These are phyloP conservation scores for Drosophila dives DNA, from an alignment of 2,888 invertebrate genomes.

Conservation along the genomic window DNA sequence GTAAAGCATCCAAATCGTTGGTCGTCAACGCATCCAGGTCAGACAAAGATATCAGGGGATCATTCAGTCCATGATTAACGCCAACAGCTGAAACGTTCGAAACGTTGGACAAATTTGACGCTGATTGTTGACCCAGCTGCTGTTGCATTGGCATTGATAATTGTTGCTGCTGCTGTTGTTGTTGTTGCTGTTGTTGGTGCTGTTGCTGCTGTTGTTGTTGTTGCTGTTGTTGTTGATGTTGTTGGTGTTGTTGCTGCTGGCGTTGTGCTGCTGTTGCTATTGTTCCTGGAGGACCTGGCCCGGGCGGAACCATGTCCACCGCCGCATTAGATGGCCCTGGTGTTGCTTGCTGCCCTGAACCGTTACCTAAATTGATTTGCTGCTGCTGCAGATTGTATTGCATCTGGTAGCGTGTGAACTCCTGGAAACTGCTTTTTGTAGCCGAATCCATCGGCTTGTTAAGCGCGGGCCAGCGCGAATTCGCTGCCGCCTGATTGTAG, in stretches of 20 bases:
- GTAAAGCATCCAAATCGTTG: constrained; percentile 88
- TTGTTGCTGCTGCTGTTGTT: constrained; percentile 16
- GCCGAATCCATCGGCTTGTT: constrained; percentile 87
- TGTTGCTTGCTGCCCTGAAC: constrained; percentile 79
- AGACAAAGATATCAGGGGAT: constrained; percentile 80
- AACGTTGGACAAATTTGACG: constrained; percentile 25
- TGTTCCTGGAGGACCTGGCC: constrained; percentile 42
- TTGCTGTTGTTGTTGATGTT: constrained; percentile 14
- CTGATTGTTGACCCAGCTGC: constrained; percentile 28
- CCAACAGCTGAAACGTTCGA: constrained; percentile 22
- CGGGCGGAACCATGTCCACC: constrained; percentile 29
- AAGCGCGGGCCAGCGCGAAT: constrained; percentile 84
- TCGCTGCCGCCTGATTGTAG: constrained; percentile 80
- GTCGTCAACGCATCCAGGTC: constrained; percentile 83
- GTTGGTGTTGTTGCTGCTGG: constrained; percentile 30
- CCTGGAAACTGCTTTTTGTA: constrained; percentile 88
- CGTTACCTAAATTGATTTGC: constrained; percentile 72
- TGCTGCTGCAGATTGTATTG: constrained; percentile 88
- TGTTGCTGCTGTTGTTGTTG: constrained; percentile 24
- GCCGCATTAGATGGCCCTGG: constrained; percentile 32
- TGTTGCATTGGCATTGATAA: constrained; percentile 32
- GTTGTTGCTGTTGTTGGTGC: constrained; percentile 4
- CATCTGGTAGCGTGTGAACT: constrained; percentile 88
- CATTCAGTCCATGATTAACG: constrained; percentile 60
- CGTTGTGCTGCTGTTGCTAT: constrained; percentile 47